phyloP scores from a whole-genome alignment of 2,113 vertebrate species.

The Oreochromis niloticus region DNA sequence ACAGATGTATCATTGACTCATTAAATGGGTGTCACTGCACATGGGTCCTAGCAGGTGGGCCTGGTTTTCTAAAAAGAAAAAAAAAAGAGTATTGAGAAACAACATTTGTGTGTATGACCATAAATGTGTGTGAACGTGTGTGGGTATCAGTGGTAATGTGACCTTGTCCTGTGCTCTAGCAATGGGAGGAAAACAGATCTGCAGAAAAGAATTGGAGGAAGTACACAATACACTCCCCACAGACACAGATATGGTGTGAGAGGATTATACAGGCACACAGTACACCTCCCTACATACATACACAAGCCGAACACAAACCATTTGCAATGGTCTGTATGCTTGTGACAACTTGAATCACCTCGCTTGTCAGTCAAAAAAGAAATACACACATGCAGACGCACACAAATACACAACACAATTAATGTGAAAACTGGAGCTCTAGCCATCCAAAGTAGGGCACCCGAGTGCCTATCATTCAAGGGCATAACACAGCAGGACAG shows the following conservation, averaged over 20 bases:
- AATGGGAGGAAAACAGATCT: slow-evolving; percentile 25
- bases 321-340: background rate
- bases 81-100: slow-evolving; percentile 16
- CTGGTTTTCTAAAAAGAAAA: background rate
- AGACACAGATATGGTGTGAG: slow-evolving; percentile 30
- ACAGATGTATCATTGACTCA: slow-evolving; percentile 12
- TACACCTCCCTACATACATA: background rate
- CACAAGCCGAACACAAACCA: slow-evolving; percentile 13
- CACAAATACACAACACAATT: background rate
- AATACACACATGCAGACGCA: background rate
- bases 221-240: slow-evolving; percentile 39
- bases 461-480: slow-evolving; percentile 5
- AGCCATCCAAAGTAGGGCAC: slow-evolving; percentile 6
- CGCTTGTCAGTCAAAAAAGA: slow-evolving; percentile 21
- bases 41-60: slow-evolving; percentile 38
- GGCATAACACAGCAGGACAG: slow-evolving; percentile 8
- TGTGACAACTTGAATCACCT: slow-evolving; percentile 28
- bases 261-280: slow-evolving; percentile 32
- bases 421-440: background rate
- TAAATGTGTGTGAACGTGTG: background rate
- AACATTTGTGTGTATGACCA: background rate
- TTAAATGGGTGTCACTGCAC: background rate
- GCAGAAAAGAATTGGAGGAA: slow-evolving; percentile 53
- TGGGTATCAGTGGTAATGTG: background rate
- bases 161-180: slow-evolving; percentile 33